These are phyloP conservation scores for Solea senegalensis DNA, from an alignment of 2,113 vertebrate genomes.

Conservation along the genomic window DNA sequence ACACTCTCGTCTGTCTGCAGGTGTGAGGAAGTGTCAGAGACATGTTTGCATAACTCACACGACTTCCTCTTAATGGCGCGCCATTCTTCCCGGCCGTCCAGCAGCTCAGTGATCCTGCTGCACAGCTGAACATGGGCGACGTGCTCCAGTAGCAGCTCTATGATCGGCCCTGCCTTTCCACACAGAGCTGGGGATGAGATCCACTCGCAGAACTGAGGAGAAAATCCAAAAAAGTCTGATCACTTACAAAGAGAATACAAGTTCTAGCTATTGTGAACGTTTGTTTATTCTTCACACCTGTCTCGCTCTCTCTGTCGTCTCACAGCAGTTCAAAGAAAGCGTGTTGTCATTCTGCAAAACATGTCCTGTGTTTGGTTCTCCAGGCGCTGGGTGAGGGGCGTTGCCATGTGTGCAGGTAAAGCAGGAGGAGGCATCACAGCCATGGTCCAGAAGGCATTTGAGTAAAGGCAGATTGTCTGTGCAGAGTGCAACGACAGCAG, in stretches of 20 bases:
- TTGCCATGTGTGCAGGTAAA: slow-evolving; percentile 87
- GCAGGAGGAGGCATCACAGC: slow-evolving; percentile 87
- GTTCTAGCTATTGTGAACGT: neutral
- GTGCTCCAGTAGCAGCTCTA: slow-evolving; percentile 93
- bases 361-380: slow-evolving; percentile 23
- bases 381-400: slow-evolving; percentile 79
- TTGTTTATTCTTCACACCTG: slow-evolving; percentile 61
- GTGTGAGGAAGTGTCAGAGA: slow-evolving; percentile 25
- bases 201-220: slow-evolving; percentile 93
- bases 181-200: slow-evolving; percentile 86
- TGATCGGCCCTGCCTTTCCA: slow-evolving; percentile 88
- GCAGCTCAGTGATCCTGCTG: slow-evolving; percentile 86
- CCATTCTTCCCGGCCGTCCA: slow-evolving; percentile 92
- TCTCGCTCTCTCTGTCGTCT: slow-evolving; percentile 34
- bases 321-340: slow-evolving; percentile 56
- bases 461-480: slow-evolving; percentile 87
- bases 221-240: slow-evolving; percentile 22
- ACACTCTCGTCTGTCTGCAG: neutral
- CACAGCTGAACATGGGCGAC: slow-evolving; percentile 91
- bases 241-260: neutral
- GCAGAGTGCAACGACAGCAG: slow-evolving; percentile 88
- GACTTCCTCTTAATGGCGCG: slow-evolving; percentile 87
- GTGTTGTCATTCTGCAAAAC: slow-evolving; percentile 27
- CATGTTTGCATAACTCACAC: slow-evolving; percentile 78
- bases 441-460: slow-evolving; percentile 89